Base-by-base conservation (phyloP, 2,797 vertebrate species). In the Poecilia velifera region DNA sequence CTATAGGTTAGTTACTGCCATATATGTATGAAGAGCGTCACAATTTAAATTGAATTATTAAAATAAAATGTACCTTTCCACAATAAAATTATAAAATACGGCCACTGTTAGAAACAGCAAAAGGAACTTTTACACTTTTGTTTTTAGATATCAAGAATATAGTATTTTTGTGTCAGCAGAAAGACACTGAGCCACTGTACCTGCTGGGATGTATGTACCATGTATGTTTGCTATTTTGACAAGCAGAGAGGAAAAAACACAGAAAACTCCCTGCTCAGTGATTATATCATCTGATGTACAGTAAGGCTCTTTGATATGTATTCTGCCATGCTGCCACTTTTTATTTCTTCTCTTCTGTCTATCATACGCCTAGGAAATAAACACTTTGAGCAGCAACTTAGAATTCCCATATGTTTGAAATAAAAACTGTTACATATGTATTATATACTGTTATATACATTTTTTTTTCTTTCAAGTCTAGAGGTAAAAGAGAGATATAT, bases 181-280 rank as follows among this genome's bases (percentile, higher is more conserved):
- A 70, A 77, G 70, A 73, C 31, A 73, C n/a, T 39, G 80, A 55
- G 16, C 82, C 76, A 75, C 74, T 80, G 76, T 73, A 84, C 39
- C 72, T 78, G 82, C 77, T 82, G 14, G 0, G 64, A 62, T 73
- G 87, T 59, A 76, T 14, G 0, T 9, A 84, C 6, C 64, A 70
- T 84, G 82, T 84, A 82, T 84, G 72, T 74, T 78, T 79, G 41
- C 78, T 77, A 45, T 76, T 80, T 79, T 88, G 85, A 92, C 87
- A 87, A 84, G 71, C 71, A 53, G 73, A 34, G 20, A 34, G 20
- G 22, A 78, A 78, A 78, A 84, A 6, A 22, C 14, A 43, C 16
- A 85, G 46, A 36, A 81, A 36, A 46, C 46, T 62, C 45, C 22
- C 57, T 90, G 79, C 88, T 90, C 80, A 74, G 51, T 9, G 64